Conservation (phyloP, 2,113 vertebrate species). For the Poeciliopsis prolifica region DNA sequence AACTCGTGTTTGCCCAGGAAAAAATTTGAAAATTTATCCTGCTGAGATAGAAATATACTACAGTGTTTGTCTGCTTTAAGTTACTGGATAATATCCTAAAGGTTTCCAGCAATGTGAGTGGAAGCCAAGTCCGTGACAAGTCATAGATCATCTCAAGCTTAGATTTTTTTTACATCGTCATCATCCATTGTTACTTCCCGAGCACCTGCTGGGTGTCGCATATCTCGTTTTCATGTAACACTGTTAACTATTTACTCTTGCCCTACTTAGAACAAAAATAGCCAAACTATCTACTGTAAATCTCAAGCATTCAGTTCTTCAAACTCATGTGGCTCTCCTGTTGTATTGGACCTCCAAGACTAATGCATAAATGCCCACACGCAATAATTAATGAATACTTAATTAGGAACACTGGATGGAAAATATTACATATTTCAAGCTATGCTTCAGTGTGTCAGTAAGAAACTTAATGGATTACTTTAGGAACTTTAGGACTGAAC, state of each 20-base stretch:
- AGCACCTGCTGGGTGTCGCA: constrained; percentile 52
- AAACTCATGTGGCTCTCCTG: neutral
- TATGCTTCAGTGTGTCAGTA: too few relatives aligned
- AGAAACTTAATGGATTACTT: too few relatives aligned
- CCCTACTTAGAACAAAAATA: constrained; percentile 63
- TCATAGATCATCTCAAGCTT: neutral
- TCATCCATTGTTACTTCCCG: constrained; percentile 2
- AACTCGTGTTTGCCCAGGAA: constrained; percentile 41
- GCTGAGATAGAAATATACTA: constrained; percentile 6
- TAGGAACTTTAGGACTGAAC: neutral
- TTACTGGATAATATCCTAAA: constrained; percentile 1
- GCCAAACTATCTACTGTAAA: constrained; percentile 12
- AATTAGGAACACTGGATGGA: neutral
- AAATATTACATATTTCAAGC: neutral
- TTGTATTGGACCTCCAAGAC: constrained; percentile 4
- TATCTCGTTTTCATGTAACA: constrained; percentile 40
- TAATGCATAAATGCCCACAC: neutral
- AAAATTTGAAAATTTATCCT: constrained; percentile 3
- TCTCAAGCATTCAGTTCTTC: constrained; percentile 1
- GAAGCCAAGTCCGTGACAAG: constrained; percentile 1
- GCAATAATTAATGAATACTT: neutral
- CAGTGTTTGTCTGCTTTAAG: constrained; percentile 24
- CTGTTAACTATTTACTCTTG: constrained; percentile 68
- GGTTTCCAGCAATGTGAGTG: neutral
- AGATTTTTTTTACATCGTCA: neutral